These are phyloP conservation scores for Petrophora chlorosata DNA, from an alignment of 2,888 invertebrate species.

Conservation along the genomic window DNA sequence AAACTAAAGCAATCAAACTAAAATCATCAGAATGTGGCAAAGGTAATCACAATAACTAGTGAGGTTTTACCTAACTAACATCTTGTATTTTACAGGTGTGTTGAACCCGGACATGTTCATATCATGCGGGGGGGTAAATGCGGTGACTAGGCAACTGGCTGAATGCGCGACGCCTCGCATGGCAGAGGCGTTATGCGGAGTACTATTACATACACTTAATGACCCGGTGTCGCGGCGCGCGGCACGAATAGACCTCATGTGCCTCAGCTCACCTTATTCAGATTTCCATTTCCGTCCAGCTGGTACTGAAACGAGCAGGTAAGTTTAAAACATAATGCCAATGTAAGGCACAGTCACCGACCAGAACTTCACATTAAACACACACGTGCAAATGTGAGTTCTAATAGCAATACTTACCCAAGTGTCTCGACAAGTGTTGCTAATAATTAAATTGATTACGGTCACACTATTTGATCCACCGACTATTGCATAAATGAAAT, in stretches of 20 bases:
- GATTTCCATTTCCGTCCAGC: conserved; percentile 92
- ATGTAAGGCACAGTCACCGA: too few relatives aligned
- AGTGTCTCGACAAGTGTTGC: too few relatives aligned
- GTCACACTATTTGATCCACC: too few relatives aligned
- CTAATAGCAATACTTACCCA: too few relatives aligned
- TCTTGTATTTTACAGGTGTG: conserved; percentile 86
- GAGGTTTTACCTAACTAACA: too few relatives aligned
- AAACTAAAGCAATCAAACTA: too few relatives aligned
- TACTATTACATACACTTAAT: conserved; percentile 92
- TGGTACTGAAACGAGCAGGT: conserved; percentile 89
- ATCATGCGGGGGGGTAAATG: conserved; percentile 91
- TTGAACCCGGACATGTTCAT: conserved; percentile 92
- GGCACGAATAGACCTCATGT: conserved; percentile 91
- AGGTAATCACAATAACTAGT: too few relatives aligned
- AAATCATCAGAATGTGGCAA: too few relatives aligned
- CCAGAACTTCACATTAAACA: too few relatives aligned
- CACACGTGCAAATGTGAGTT: too few relatives aligned
- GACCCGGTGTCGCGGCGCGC: conserved; percentile 90
- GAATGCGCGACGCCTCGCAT: conserved; percentile 95
- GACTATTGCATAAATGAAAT: too few relatives aligned
- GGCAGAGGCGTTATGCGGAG: conserved; percentile 95
- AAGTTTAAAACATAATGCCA: conserved; percentile 35
- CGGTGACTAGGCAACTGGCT: conserved; percentile 91
- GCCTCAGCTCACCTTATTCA: conserved; percentile 94
- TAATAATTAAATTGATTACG: too few relatives aligned